Evolutionary conservation across 2,113 vertebrate genomes (phyloP), one percentile per base, ranked within the genome.

Genomic region (Xenotilapia caudafasciata): DNA sequence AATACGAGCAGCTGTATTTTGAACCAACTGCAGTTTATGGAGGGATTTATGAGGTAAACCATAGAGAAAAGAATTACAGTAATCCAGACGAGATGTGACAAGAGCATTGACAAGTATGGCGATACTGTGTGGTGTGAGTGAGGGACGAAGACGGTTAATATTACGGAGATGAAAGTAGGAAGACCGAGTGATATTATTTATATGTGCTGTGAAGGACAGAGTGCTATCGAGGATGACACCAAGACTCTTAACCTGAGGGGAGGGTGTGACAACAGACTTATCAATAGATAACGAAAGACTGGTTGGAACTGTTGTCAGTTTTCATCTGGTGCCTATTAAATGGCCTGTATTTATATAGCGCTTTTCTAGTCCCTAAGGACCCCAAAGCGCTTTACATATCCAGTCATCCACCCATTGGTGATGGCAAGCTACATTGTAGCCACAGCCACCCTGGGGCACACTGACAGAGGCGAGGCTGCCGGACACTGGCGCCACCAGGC

Each of bases 141-240:
- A 55, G 21, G 54, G 21, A 55, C 0, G 6, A 55, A 55, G 54
- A 26, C 0, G 2, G 11, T 55, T 26, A 55, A 55, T 55, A 55
- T 23, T 0, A 13, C 0, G 21, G 11, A 55, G 21, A 55, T 55
- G 53, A 55, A 55, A 0, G 21, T 55, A 26, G 53, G 21, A 26
- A 55, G 21, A 55, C 54, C 0, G 6, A 26, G 21, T 56, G 54
- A 56, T 56, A 26, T 56, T 56, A 28, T 28, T 28, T 28, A 5
- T 28, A 53, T 14, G 0, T 56, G 54, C 54, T 56, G 51, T 53
- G 51, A 53, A 26, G 21, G 54, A 55, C 54, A 56, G 53, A 23
- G 54, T 5, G 54, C 54, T 56, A 26, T 26, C 1, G 2, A 56
- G 6, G 0, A 56, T 56, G 12, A 56, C 0, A 26, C 23, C 7